Percentiles rank a stretch among this genome's conserved stretches.
Evolutionary conservation across 2,797 vertebrate genomes (phyloP).

Genomic region (Coregonus ussuriensis): DNA sequence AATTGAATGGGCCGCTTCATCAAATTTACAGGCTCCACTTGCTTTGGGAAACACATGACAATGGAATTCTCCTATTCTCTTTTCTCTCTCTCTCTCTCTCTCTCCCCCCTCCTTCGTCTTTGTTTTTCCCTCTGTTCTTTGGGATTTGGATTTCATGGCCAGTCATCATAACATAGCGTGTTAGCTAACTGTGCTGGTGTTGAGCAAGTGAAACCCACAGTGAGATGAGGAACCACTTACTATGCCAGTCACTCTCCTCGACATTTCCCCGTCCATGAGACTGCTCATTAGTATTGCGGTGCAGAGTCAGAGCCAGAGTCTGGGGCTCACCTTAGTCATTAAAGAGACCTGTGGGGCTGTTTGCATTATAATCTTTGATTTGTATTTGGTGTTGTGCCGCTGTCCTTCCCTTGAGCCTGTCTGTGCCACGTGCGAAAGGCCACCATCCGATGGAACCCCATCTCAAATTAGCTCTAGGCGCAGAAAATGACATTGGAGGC

Average conservation of each 20-base stretch:
- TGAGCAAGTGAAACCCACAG: conserved; percentile 51
- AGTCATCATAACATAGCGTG: conserved; percentile 26
- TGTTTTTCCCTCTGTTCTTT: conserved; percentile 47
- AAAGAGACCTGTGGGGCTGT: conserved; percentile 69
- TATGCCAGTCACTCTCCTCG: conserved; percentile 72
- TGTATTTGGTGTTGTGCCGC: conserved; percentile 64
- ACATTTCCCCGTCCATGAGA: conserved; percentile 61
- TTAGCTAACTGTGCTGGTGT: conserved; percentile 10
- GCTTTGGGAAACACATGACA: conserved; percentile 56
- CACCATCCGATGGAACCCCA: conserved; percentile 35
- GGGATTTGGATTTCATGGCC: conserved; percentile 35
- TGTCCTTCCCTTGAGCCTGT: conserved; percentile 66
- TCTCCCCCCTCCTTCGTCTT: conserved; percentile 37
- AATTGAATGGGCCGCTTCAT: conserved; percentile 63
- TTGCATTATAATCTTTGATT: conserved; percentile 75
- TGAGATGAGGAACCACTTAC: conserved; percentile 54
- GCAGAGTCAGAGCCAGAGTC: conserved; percentile 60
- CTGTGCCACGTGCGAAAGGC: conserved; percentile 57
- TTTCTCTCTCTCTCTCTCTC: conserved; percentile 39
- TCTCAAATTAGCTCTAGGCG: conserved; percentile 44
- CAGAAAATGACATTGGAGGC: conserved; percentile 47
- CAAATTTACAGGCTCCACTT: conserved; percentile 50
- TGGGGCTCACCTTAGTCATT: conserved; percentile 75
- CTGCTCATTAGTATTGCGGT: conserved; percentile 75
- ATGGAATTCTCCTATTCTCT: conserved; percentile 54